Evolutionary conservation across 2,797 vertebrate genomes (phyloP).

Genomic region (Megaceryle alcyon): DNA sequence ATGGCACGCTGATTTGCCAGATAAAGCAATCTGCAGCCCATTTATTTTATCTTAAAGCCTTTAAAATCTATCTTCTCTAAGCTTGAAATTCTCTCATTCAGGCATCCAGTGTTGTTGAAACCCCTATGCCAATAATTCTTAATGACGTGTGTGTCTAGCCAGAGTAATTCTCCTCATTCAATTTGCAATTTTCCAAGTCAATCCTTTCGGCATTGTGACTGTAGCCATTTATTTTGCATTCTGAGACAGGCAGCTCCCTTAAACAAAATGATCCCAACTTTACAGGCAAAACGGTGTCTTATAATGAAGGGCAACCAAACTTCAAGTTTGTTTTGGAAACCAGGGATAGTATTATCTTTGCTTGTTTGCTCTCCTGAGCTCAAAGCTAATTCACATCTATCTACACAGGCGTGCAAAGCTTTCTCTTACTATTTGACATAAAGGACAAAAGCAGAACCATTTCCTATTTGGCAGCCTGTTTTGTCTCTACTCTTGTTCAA

Average conservation of each 20-base stretch:
- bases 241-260: slow-evolving; percentile 28
- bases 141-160: slow-evolving; percentile 73
- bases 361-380: background rate
- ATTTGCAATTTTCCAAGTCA: slow-evolving; percentile 69
- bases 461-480: background rate
- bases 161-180: slow-evolving; percentile 72
- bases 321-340: slow-evolving; percentile 25
- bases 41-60: slow-evolving; percentile 70
- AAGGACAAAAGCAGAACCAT: background rate
- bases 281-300: background rate
- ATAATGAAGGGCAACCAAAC: slow-evolving; percentile 24
- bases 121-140: slow-evolving; percentile 66
- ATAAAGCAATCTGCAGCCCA: slow-evolving; percentile 59
- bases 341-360: background rate
- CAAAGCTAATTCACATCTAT: background rate
- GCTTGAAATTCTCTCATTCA: slow-evolving; percentile 59
- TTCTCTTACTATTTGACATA: background rate
- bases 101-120: slow-evolving; percentile 56
- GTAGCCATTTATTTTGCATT: slow-evolving; percentile 59
- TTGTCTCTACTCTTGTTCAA: background rate
- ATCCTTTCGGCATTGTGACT: slow-evolving; percentile 67
- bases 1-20: slow-evolving; percentile 51
- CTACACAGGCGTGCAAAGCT: background rate
- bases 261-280: slow-evolving; percentile 24
- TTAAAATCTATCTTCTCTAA: slow-evolving; percentile 64